These are phyloP conservation scores for Cataglyphis livida DNA, from an alignment of 2,888 invertebrate species.

Conservation along the genomic window DNA sequence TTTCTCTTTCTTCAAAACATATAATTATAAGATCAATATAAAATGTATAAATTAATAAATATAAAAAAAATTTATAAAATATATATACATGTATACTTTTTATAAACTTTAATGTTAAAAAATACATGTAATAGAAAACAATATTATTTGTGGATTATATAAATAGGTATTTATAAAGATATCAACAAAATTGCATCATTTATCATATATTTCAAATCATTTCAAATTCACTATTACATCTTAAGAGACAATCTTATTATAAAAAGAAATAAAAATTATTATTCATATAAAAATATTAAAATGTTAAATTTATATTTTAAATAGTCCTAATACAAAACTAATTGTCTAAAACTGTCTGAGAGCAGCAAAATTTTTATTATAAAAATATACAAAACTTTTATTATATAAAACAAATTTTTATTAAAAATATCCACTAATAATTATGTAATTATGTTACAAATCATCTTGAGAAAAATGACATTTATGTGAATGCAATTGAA, in stretches of 20 bases:
- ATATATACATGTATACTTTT: background rate
- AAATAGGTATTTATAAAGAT: background rate
- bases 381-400: background rate
- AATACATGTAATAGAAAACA: background rate
- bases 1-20: background rate
- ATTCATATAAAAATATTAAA: background rate
- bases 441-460: background rate
- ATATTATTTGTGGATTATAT: background rate
- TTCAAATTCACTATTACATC: background rate
- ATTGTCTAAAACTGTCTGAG: background rate
- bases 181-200: background rate
- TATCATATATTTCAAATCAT: background rate
- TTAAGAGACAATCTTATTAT: background rate
- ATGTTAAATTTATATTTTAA: background rate
- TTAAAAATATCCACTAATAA: background rate
- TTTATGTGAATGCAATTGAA: background rate
- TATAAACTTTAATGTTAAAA: background rate
- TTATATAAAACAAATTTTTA: too few species aligned
- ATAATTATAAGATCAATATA: background rate
- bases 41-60: background rate
- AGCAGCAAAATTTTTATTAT: background rate
- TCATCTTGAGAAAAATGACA: background rate
- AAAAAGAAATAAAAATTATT: background rate
- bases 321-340: background rate
- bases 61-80: background rate